phyloP scores from a whole-genome alignment of 64 coral and sea anemone species.

The Dendrophyllia cribrosa region DNA sequence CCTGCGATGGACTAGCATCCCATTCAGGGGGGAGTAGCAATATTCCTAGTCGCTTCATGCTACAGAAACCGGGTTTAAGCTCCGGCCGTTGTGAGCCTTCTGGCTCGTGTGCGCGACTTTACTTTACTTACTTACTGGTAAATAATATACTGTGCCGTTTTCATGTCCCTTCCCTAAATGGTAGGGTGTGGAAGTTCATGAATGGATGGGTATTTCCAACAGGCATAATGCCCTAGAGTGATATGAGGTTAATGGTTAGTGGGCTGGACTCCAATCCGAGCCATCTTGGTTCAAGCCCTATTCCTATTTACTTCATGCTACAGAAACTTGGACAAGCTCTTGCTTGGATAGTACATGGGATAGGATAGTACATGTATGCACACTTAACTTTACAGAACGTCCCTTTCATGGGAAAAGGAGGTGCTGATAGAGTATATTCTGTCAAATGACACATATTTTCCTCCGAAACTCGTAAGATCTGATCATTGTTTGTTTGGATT shows the following conservation, averaged over 20 bases:
- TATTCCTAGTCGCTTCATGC: no score
- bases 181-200: no score
- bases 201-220: slow-evolving; percentile 18
- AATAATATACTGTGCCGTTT: no score
- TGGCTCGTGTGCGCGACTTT: no score
- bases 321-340: slow-evolving; percentile 39
- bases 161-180: no score
- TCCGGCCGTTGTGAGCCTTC: no score
- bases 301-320: slow-evolving; percentile 44
- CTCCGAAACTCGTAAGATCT: not conserved
- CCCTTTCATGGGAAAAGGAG: not conserved
- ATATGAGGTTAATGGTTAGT: slow-evolving; percentile 46
- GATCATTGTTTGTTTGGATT: slow-evolving; percentile 11
- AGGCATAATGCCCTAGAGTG: slow-evolving; percentile 38
- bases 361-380: not conserved
- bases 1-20: no score
- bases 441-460: not conserved
- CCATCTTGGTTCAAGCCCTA: slow-evolving; percentile 19
- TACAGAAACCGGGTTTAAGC: no score
- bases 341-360: not conserved
- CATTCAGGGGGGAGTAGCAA: no score
- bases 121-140: no score
- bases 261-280: slow-evolving; percentile 15
- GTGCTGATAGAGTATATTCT: not conserved
- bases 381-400: not conserved